phyloP scores from a whole-genome alignment of 2,797 vertebrate genomes.

The Hyperoplus immaculatus region DNA sequence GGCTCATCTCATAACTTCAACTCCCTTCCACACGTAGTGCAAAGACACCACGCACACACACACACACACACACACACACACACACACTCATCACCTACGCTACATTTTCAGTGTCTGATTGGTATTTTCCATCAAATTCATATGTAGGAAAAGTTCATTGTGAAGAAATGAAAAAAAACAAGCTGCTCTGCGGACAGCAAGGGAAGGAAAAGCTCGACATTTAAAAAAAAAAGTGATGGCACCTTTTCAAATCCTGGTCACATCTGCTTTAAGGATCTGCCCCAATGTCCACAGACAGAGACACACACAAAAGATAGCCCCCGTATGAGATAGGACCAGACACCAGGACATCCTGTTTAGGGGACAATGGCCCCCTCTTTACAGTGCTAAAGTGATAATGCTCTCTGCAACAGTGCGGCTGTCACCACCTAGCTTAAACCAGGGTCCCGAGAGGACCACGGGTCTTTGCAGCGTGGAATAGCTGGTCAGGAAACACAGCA shows the following conservation, averaged over 20 bases:
- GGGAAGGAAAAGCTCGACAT: slow-evolving; percentile 56
- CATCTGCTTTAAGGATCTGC: slow-evolving; percentile 83
- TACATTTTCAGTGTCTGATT: slow-evolving; percentile 15
- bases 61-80: background rate
- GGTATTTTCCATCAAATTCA: slow-evolving; percentile 50
- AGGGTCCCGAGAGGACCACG: slow-evolving; percentile 38
- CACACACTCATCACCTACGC: background rate
- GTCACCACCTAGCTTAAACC: slow-evolving; percentile 73
- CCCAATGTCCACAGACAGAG: slow-evolving; percentile 53
- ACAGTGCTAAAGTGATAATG: slow-evolving; percentile 73
- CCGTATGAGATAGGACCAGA: slow-evolving; percentile 68
- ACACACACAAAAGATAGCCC: slow-evolving; percentile 60
- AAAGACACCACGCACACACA: slow-evolving; percentile 15
- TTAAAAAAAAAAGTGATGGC: slow-evolving; percentile 68
- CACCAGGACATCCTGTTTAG: slow-evolving; percentile 87
- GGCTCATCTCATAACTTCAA: slow-evolving; percentile 60
- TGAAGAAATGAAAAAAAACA: slow-evolving; percentile 64
- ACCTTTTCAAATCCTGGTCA: slow-evolving; percentile 74
- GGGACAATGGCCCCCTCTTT: slow-evolving; percentile 59
- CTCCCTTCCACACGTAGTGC: slow-evolving; percentile 21
- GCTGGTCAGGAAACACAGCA: slow-evolving; percentile 58
- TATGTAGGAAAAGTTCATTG: slow-evolving; percentile 51
- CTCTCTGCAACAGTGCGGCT: slow-evolving; percentile 59
- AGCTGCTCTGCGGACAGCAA: slow-evolving; percentile 55
- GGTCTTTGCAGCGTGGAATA: slow-evolving; percentile 42